phyloP scores from a whole-genome alignment of 2,797 vertebrate species.

The Brotula barbata region DNA sequence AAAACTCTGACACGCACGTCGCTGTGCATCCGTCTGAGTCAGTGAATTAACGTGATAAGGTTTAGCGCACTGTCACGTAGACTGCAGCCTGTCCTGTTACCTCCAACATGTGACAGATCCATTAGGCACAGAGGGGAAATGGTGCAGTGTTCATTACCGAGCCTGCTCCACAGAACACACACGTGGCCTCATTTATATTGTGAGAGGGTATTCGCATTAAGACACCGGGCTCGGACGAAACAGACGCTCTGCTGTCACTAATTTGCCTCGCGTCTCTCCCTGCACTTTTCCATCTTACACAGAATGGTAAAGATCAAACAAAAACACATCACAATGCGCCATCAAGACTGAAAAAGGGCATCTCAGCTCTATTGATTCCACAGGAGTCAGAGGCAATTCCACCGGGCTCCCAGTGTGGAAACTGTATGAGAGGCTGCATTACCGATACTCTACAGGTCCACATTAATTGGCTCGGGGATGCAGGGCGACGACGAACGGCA shows the following conservation, averaged over 20 bases:
- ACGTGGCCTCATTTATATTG: conserved; percentile 63
- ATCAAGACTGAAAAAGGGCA: conserved; percentile 77
- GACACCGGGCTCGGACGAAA: conserved; percentile 45
- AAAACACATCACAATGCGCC: conserved; percentile 58
- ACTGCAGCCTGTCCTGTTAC: conserved; percentile 52
- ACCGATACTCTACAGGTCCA: conserved; percentile 73
- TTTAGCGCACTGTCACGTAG: conserved; percentile 27
- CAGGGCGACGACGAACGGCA: conserved; percentile 65
- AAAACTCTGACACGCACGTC: neutral
- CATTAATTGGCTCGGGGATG: conserved; percentile 81
- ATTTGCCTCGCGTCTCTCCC: conserved; percentile 40
- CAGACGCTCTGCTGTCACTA: conserved; percentile 46
- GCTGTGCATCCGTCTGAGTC: neutral
- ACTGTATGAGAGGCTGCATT: conserved; percentile 65
- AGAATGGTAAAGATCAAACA: conserved; percentile 71
- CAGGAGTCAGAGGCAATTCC: conserved; percentile 69
- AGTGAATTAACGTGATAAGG: neutral
- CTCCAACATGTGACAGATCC: conserved; percentile 59
- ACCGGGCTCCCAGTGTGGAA: conserved; percentile 69
- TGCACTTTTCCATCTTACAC: conserved; percentile 43
- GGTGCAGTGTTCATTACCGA: conserved; percentile 65
- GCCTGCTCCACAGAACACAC: conserved; percentile 58
- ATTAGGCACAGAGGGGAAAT: conserved; percentile 62
- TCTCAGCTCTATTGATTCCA: conserved; percentile 78
- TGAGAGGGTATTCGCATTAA: conserved; percentile 40